phyloP scores from a whole-genome alignment of 2,888 invertebrate species.

The Prosapia bicincta region DNA sequence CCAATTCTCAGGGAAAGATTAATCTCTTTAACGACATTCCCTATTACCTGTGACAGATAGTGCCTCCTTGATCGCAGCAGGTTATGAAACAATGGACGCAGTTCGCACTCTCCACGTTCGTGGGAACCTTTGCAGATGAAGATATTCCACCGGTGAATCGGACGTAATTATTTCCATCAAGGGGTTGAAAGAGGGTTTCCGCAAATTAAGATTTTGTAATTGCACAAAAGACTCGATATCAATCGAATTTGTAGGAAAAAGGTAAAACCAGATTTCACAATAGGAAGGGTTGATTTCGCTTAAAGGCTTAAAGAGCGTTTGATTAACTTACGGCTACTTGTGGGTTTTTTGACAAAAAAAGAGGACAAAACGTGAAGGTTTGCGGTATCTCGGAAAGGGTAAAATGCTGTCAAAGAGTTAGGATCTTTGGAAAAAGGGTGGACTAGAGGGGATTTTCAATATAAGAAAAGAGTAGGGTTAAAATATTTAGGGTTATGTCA shows the following conservation, averaged over 20 bases:
- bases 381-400: not conserved
- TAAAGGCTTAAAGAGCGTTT: conserved; percentile 25
- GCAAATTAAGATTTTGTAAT: not conserved
- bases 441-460: not conserved
- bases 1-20: too few species aligned
- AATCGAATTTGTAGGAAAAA: not conserved
- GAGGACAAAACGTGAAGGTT: not conserved
- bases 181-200: conserved; percentile 12
- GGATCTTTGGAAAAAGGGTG: not conserved
- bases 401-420: not conserved
- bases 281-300: conserved; percentile 10
- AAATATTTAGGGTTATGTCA: conserved; percentile 2
- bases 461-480: not conserved
- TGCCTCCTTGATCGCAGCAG: too few species aligned
- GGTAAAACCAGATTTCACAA: not conserved
- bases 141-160: not conserved
- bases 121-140: conserved; percentile 7
- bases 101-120: not conserved
- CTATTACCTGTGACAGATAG: too few species aligned
- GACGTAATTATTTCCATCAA: conserved; percentile 18
- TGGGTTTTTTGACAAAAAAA: not conserved
- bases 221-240: not conserved
- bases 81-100: not conserved
- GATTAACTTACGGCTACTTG: conserved; percentile 16
- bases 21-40: too few species aligned